Evolutionary conservation across 1,140 invertebrate genomes (phyloP).

Genomic region (Heliconius hermathena): DNA sequence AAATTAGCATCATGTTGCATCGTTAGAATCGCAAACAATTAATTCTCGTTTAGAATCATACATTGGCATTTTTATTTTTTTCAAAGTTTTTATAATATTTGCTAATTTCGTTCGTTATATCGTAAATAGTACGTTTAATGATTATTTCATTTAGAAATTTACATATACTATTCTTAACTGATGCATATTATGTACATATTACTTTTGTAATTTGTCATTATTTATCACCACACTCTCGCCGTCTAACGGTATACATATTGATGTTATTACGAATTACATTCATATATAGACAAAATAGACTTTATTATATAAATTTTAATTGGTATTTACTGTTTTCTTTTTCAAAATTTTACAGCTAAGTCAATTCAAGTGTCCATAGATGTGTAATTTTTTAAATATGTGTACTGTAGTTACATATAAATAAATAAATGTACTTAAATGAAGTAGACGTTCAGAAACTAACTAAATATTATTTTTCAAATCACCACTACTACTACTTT

Average conservation of each 20-base stretch:
- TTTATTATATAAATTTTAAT: background rate
- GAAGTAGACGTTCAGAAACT: background rate
- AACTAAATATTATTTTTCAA: slow-evolving; percentile 10
- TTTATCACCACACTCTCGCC: background rate
- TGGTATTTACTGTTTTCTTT: background rate
- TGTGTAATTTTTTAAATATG: slow-evolving; percentile 19
- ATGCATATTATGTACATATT: too few relatives aligned
- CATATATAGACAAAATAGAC: background rate
- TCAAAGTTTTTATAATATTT: too few relatives aligned
- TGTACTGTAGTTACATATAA: slow-evolving; percentile 8
- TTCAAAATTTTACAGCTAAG: slow-evolving; percentile 11
- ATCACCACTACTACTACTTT: background rate
- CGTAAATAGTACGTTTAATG: background rate
- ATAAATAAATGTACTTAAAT: slow-evolving; percentile 1
- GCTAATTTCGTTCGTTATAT: too few relatives aligned
- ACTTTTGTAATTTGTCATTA: too few relatives aligned
- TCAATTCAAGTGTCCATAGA: slow-evolving; percentile 22
- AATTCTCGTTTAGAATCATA: too few relatives aligned
- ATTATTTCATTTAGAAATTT: background rate
- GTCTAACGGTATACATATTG: background rate
- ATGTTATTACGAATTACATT: background rate
- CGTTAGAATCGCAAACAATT: too few relatives aligned
- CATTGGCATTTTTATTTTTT: too few relatives aligned
- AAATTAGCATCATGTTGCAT: too few relatives aligned
- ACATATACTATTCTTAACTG: background rate